Conservation (phyloP, 2,888 invertebrate genomes). For the Hemicrepidius hirtus region DNA sequence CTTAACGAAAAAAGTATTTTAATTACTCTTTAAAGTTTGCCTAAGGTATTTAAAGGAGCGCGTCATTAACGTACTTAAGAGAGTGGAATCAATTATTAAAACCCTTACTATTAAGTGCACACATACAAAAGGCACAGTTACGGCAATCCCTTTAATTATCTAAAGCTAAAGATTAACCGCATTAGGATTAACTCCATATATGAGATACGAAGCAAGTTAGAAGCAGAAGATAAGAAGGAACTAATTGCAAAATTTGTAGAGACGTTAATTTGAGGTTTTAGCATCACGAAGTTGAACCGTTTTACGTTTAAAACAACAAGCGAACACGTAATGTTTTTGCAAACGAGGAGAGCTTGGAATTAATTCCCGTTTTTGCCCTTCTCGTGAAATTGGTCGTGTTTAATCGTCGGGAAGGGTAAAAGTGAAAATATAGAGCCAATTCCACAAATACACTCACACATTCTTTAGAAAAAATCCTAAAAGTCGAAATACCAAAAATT, state of each 20-base stretch:
- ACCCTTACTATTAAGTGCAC: slow-evolving; percentile 1
- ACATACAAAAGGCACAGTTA: slow-evolving; percentile 4
- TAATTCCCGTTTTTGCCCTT: slow-evolving; percentile 3
- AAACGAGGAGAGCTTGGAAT: slow-evolving; percentile 1
- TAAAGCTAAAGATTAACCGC: slow-evolving; percentile 14
- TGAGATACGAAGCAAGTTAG: neutral
- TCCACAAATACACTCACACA: too few species aligned
- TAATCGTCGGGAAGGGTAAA: neutral
- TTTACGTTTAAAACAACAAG: slow-evolving; percentile 7
- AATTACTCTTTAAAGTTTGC: slow-evolving; percentile 6
- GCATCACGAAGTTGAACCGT: neutral
- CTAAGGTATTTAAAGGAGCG: neutral
- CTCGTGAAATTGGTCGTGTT: neutral
- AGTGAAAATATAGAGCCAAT: too few species aligned
- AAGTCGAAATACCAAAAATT: too few species aligned
- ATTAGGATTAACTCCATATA: slow-evolving; percentile 16
- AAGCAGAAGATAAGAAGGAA: slow-evolving; percentile 16
- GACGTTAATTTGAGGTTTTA: slow-evolving; percentile 10
- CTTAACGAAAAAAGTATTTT: slow-evolving; percentile 13
- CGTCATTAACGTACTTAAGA: neutral
- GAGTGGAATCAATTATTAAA: slow-evolving; percentile 12
- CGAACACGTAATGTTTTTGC: neutral
- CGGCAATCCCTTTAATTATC: slow-evolving; percentile 17
- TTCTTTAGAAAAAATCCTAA: too few species aligned
- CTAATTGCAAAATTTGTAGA: slow-evolving; percentile 13